These are phyloP conservation scores for Drosophila elegans DNA, from an alignment of 1,140 invertebrate genomes.

Conservation along the genomic window DNA sequence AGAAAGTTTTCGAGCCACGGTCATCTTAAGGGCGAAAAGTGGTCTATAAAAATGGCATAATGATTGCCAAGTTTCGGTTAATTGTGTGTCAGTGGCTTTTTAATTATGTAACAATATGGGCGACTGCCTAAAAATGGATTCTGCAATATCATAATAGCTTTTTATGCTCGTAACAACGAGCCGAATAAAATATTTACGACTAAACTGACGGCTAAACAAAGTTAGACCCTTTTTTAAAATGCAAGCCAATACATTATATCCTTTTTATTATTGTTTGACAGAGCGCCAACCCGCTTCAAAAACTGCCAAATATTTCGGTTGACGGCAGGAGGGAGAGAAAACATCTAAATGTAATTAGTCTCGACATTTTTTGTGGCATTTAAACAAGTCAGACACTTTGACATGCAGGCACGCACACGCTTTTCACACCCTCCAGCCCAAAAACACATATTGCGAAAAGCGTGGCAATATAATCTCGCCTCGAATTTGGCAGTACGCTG, in stretches of 20 bases:
- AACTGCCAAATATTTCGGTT: neutral
- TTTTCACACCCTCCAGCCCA: neutral
- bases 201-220: constrained; percentile 17
- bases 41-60: constrained; percentile 54
- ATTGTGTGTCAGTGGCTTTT: constrained; percentile 52
- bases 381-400: constrained; percentile 44
- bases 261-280: constrained; percentile 21
- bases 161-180: neutral
- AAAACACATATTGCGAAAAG: neutral
- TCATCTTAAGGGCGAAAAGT: constrained; percentile 18
- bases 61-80: constrained; percentile 58
- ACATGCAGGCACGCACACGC: constrained; percentile 30
- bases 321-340: neutral
- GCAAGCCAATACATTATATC: constrained; percentile 27
- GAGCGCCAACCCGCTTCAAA: constrained; percentile 3
- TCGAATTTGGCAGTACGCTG: constrained; percentile 1
- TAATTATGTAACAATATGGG: constrained; percentile 40
- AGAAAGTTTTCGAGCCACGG: constrained; percentile 39
- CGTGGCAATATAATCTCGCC: constrained; percentile 33
- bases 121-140: neutral
- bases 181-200: constrained; percentile 21
- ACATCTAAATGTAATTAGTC: constrained; percentile 55
- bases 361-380: constrained; percentile 40
- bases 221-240: constrained; percentile 9
- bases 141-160: constrained; percentile 3